Percentiles rank a stretch among this genome's conserved stretches.
Evolutionary conservation across 1,140 invertebrate genomes (phyloP).

Genomic region (Aleiodes sp.): DNA sequence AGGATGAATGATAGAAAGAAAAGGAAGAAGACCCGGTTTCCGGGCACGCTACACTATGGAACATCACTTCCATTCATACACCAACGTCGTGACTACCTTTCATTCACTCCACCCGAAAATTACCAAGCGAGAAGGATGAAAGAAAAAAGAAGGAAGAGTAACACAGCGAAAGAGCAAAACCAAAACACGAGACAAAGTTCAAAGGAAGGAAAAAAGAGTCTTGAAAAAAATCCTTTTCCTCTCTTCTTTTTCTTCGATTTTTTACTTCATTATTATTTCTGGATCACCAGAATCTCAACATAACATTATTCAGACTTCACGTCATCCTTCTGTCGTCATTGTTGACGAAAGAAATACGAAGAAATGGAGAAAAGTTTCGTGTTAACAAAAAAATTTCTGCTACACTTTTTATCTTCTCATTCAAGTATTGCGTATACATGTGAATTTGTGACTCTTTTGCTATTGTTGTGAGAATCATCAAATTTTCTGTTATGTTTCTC

Average conservation of each 20-base stretch:
- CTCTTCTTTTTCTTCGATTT: neutral
- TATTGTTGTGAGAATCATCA: neutral
- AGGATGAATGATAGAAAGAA: neutral
- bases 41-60: conserved; percentile 36
- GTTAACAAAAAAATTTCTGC: neutral
- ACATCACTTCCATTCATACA: conserved; percentile 12
- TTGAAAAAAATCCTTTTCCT: neutral
- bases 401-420: neutral
- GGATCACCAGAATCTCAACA: neutral
- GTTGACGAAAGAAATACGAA: neutral
- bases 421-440: neutral
- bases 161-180: neutral
- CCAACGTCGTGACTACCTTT: neutral
- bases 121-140: neutral
- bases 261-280: too few species aligned
- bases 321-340: neutral
- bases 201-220: neutral
- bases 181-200: conserved; percentile 2
- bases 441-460: neutral
- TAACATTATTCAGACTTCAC: neutral
- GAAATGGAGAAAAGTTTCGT: neutral
- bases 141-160: neutral
- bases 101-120: conserved; percentile 27
- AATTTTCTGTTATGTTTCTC: neutral
- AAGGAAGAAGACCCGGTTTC: conserved; percentile 35